phyloP scores from a whole-genome alignment of 2,797 vertebrate genomes.

The Thamnophis elegans region DNA sequence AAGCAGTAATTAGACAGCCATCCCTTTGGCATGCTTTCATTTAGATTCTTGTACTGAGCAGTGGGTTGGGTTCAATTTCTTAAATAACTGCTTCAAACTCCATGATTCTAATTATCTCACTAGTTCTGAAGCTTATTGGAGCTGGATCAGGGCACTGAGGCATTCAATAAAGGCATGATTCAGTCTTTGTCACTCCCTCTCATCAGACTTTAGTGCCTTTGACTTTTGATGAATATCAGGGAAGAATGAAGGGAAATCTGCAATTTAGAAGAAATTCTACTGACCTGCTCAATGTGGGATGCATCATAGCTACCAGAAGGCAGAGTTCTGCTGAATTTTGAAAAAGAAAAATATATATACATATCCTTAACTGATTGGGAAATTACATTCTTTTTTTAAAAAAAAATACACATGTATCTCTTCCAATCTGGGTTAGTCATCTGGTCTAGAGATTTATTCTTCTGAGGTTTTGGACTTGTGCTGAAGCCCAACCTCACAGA shows the following conservation, averaged over 20 bases:
- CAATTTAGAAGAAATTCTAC: neutral
- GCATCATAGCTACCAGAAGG: neutral
- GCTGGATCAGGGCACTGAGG: neutral
- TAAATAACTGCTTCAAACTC: neutral
- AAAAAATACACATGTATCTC: no score
- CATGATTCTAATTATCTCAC: neutral
- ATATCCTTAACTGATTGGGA: neutral
- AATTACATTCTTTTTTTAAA: neutral
- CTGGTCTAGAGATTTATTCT: no score
- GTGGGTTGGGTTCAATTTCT: neutral
- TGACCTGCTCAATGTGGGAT: neutral
- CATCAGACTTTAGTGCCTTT: neutral
- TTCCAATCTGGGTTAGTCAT: no score
- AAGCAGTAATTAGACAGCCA: neutral
- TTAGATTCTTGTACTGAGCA: neutral
- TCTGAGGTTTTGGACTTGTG: no score
- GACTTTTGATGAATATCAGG: neutral
- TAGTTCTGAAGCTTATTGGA: neutral
- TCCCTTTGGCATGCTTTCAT: neutral
- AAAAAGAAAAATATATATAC: no score
- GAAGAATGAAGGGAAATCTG: neutral
- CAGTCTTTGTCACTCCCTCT: neutral
- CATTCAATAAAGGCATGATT: neutral
- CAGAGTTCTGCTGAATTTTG: neutral
- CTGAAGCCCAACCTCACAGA: neutral